Evolutionary conservation across 2,888 invertebrate species (phyloP).

Genomic region (Apodemia duryi): DNA sequence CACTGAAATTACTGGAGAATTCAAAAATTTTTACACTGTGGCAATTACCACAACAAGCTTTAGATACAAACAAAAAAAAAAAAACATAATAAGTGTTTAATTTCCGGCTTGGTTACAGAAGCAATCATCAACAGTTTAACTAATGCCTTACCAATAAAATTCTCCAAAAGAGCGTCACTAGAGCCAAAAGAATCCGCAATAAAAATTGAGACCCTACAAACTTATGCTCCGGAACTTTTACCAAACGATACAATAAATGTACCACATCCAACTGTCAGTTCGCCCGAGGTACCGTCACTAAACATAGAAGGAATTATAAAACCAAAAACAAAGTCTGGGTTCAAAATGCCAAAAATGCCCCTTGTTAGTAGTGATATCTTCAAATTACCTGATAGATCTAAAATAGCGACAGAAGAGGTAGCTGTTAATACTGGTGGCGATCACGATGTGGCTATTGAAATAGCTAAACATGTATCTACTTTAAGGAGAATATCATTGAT

Average conservation of each 20-base stretch:
- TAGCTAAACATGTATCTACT: slow-evolving; percentile 59
- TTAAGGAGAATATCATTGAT: slow-evolving; percentile 65
- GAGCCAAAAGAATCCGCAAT: slow-evolving; percentile 47
- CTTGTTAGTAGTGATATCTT: slow-evolving; percentile 54
- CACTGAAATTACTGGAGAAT: no score
- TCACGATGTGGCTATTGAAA: slow-evolving; percentile 60
- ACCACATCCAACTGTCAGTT: slow-evolving; percentile 24
- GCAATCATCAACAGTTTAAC: slow-evolving; percentile 60
- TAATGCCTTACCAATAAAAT: slow-evolving; percentile 57
- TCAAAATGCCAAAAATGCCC: slow-evolving; percentile 68
- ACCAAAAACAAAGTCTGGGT: slow-evolving; percentile 30
- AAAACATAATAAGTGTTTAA: no score
- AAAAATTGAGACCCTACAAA: slow-evolving; percentile 52
- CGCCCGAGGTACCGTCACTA: slow-evolving; percentile 30
- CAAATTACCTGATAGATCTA: slow-evolving; percentile 43
- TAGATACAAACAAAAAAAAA: no score
- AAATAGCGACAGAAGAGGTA: slow-evolving; percentile 42
- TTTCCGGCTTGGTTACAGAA: slow-evolving; percentile 41
- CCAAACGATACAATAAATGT: slow-evolving; percentile 47
- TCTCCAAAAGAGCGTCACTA: slow-evolving; percentile 39
- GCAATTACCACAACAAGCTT: no score
- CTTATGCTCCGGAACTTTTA: slow-evolving; percentile 55
- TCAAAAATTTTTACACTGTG: no score
- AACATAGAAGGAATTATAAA: slow-evolving; percentile 29
- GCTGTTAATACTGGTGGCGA: slow-evolving; percentile 54